Base-by-base conservation (phyloP, 2,888 invertebrate genomes). In the Argyra leucocephala region DNA sequence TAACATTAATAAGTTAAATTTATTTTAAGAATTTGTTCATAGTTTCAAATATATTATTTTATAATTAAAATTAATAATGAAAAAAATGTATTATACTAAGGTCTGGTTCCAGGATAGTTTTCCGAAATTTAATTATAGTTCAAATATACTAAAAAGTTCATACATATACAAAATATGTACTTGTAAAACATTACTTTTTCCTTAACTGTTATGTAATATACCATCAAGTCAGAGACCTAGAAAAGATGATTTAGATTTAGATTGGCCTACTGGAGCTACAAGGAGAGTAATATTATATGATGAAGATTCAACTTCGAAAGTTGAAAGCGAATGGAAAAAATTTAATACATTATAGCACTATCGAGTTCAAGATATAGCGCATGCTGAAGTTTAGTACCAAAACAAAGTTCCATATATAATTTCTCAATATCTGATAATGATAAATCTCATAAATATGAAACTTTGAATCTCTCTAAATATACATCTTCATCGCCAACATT, bases 331-430 rank as follows among this genome's bases (percentile, higher is more conserved):
- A 80, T 98, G 96, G 95, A 96, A 95, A 78, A 91, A 95, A 78
- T 84, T 96, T 68, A 99, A 99, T 78, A 97, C 97, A 65, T 84
- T 99, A 68, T 92, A 93, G 76, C 98, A 99, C 81, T 99, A 99
- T 81, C 89, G 94, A 83, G 90, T 97, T 71, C 93, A 93, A 71
- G 97, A 98, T n/a, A 98, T 81, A 91, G 93, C 70, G 96, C 96
- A 68, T 90, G 89, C 73, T 85, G 99, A 69, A 96, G 93, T 78
- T 85, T 98, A 76, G 93, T 97, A 71, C 93, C 95, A 65, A 95
- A 95, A 80, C 96, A 96, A 82, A 93, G 91, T 76, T 95, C 95
- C 70, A 92, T 95, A 75, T 96, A 96, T 81, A 96, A 96, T 82
- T 85, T 96, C 72, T 93, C 93, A 70, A 93, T 95, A 76, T 86